A percentile compares a stretch with the other conserved stretches of the same genome.
These are phyloP conservation scores for Sarotherodon lohbergeri DNA, from an alignment of 2,113 vertebrate species.

Conservation along the genomic window DNA sequence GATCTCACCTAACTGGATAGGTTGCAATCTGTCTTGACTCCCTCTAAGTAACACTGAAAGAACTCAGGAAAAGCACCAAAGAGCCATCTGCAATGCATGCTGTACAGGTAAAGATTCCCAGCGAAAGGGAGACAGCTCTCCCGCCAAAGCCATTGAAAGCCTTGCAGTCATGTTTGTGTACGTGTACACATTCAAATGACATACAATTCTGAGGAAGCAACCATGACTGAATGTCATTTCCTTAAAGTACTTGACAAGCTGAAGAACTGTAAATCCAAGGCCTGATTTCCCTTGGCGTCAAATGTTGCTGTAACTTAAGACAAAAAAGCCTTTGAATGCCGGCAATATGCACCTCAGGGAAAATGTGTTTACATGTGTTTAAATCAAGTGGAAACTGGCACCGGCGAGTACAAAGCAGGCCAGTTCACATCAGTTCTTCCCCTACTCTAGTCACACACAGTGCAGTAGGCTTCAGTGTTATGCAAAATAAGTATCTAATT, in stretches of 20 bases:
- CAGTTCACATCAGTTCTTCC: background rate
- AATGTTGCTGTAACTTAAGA: background rate
- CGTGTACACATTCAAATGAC: background rate
- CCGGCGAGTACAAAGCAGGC: background rate
- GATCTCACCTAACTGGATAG: constrained; percentile 47
- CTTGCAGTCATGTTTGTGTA: background rate
- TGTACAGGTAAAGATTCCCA: background rate
- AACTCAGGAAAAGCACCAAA: background rate
- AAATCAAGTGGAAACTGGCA: background rate
- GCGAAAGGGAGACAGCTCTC: background rate
- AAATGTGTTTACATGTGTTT: background rate
- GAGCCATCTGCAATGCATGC: background rate
- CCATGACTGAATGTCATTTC: background rate
- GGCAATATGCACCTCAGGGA: background rate
- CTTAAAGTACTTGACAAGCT: background rate
- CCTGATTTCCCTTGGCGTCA: background rate
- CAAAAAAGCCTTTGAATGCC: background rate
- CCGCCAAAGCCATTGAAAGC: background rate
- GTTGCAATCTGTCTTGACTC: constrained; percentile 52
- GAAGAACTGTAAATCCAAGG: background rate
- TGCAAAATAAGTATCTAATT: constrained; percentile 13
- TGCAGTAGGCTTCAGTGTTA: background rate
- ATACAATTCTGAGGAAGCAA: constrained; percentile 26
- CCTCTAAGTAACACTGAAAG: background rate
- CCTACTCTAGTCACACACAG: background rate